Evolutionary conservation across 1,140 invertebrate species (phyloP).

Genomic region (Achroia grisella): DNA sequence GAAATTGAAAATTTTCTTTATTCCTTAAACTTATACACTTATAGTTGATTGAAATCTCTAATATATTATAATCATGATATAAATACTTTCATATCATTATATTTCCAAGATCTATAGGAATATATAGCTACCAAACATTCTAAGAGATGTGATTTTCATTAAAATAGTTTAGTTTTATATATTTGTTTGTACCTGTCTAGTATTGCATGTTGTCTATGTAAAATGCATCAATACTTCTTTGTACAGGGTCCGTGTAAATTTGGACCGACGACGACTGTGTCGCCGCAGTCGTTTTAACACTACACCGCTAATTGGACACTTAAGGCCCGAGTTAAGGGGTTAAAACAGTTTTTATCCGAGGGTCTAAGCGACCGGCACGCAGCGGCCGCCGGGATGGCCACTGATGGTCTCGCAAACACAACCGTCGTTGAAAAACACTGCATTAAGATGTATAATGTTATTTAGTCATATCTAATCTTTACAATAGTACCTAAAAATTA

Average conservation of each 20-base stretch:
- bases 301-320: conserved; percentile 64
- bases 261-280: conserved; percentile 39
- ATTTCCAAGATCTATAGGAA: no score
- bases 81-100: no score
- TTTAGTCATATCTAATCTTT: no score
- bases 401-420: conserved; percentile 22
- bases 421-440: no score
- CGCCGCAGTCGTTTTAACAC: conserved; percentile 65
- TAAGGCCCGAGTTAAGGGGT: conserved; percentile 42
- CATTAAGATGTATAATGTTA: no score
- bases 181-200: not conserved
- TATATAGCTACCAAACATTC: no score
- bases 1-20: no score
- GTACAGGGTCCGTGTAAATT: conserved; percentile 54
- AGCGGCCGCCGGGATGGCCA: conserved; percentile 12
- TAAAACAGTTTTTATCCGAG: conserved; percentile 61
- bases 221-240: conserved; percentile 59
- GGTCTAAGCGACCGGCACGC: conserved; percentile 36
- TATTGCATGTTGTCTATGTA: conserved; percentile 10
- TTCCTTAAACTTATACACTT: no score
- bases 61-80: no score
- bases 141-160: no score
- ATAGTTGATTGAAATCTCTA: no score
- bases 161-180: not conserved
- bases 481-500: no score